A percentile compares a stretch with the other conserved stretches of the same genome.
These are phyloP conservation scores for Miltochrista miniata DNA, from an alignment of 2,888 invertebrate species.

Conservation along the genomic window DNA sequence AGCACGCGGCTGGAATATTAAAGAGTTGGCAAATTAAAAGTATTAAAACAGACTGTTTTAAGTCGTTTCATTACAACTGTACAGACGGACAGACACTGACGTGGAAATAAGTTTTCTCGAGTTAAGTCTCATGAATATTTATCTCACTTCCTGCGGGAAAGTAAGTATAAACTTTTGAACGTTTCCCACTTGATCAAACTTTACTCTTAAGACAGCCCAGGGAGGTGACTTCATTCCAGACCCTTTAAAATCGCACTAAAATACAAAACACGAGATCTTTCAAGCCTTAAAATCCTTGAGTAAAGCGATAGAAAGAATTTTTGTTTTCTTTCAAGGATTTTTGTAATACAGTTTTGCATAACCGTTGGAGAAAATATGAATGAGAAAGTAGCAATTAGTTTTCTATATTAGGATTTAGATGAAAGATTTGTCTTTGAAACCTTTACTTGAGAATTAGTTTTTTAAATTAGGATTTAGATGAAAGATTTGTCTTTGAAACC, in stretches of 20 bases:
- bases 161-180: constrained; percentile 72
- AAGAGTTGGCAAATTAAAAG: constrained; percentile 58
- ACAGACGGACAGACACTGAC: constrained; percentile 75
- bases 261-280: constrained; percentile 25
- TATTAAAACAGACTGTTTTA: constrained; percentile 66
- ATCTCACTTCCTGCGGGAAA: constrained; percentile 68
- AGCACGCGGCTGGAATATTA: constrained; percentile 41
- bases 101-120: constrained; percentile 76
- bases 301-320: too few species aligned
- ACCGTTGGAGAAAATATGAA: not conserved
- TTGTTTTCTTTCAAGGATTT: constrained; percentile 8
- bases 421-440: too few species aligned
- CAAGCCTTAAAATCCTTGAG: too few species aligned
- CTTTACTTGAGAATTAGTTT: too few species aligned
- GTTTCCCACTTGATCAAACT: constrained; percentile 81
- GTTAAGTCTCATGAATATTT: constrained; percentile 81
- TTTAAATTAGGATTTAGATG: too few species aligned
- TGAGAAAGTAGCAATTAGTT: too few species aligned
- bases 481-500: too few species aligned
- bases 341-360: not conserved
- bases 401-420: too few species aligned
- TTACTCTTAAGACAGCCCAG: constrained; percentile 62
- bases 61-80: constrained; percentile 75
- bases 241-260: constrained; percentile 47
- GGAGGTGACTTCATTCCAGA: constrained; percentile 47